Base-by-base conservation (phyloP, 2,888 invertebrate genomes). In the Salticus scenicus region DNA sequence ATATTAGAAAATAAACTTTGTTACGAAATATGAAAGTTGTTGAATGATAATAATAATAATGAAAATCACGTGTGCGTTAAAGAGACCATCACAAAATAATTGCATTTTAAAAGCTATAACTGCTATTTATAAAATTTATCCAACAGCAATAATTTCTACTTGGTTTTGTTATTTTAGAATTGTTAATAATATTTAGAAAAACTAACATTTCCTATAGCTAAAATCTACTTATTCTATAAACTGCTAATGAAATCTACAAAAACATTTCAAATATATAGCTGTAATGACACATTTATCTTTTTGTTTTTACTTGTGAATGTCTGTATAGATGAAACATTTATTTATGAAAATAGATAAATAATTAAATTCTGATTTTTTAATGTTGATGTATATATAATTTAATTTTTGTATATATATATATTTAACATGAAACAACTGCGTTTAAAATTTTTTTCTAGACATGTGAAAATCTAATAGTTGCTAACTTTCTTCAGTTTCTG, bases 401-500 rank as follows among this genome's bases (percentile, higher is more conserved):
- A 47, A 17, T 47, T n/a, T n/a, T n/a, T n/a, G n/a, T 57, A 57
- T 57, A 57, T 57, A 24, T 57, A 57, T 57, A 57, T 57, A 24
- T 57, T 24, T 24, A 24, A 57, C 24, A 20, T 57, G 57, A 24
- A 57, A 57, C 24, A 17, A 57, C 57, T 57, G 14, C 24, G 47
- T 57, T 47, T 33, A 67, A 67, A 67, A 67, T 33, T 33, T 17
- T n/a, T 5, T 33, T 31, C 66, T 67, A 67, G 27, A 67, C 37
- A 33, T n/a, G 10, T 37, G 33, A 33, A 20, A 8, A 27, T 73
- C 17, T 12, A 71, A 72, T 47, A 31, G 67, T 66, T 73, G 81
- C 73, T 84, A 84, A 75, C 83, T 84, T 73, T 83, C 82, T 37
- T n/a, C 27, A 37, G 51, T 72, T 66, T 77, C 72, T 42, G 77